A percentile compares a stretch with the other conserved stretches of the same genome.
These are phyloP conservation scores for Hucho hucho DNA, from an alignment of 2,113 vertebrate genomes.

Conservation along the genomic window DNA sequence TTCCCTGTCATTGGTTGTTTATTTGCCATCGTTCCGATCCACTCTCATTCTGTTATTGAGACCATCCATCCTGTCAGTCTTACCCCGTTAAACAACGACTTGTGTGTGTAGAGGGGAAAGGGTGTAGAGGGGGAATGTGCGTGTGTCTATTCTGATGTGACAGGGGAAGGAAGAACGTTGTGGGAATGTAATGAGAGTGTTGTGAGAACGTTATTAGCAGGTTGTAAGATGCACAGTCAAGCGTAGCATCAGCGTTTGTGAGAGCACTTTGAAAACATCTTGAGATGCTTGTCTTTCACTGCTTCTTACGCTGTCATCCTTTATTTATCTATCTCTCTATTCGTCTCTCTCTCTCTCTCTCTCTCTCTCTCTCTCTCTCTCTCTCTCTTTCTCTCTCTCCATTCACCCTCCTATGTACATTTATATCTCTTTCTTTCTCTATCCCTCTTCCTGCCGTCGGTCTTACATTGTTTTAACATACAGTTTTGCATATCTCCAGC, in stretches of 20 bases:
- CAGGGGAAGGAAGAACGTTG: constrained; percentile 32
- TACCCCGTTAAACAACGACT: neutral
- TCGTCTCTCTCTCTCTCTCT: too few species aligned
- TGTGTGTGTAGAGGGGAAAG: neutral
- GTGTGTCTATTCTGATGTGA: neutral
- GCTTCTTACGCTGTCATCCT: too few species aligned
- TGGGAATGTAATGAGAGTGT: constrained; percentile 42
- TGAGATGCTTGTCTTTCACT: neutral
- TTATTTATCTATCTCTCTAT: too few species aligned
- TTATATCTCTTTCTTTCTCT: too few species aligned
- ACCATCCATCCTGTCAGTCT: constrained; percentile 52
- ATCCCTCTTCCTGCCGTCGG: too few species aligned
- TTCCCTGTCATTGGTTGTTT: constrained; percentile 30
- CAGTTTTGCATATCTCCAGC: too few species aligned
- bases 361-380: too few species aligned
- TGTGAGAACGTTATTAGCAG: constrained; percentile 39
- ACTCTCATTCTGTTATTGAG: constrained; percentile 47
- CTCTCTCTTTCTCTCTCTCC: neutral
- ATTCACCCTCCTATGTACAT: too few species aligned
- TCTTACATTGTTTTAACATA: too few species aligned
- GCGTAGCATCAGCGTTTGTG: constrained; percentile 7
- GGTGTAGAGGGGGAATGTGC: neutral
- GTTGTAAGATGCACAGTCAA: constrained; percentile 28
- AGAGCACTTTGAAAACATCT: constrained; percentile 29
- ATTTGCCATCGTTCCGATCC: constrained; percentile 44